phyloP scores from a whole-genome alignment of 2,888 invertebrate species.

The Tenthredo amoena region DNA sequence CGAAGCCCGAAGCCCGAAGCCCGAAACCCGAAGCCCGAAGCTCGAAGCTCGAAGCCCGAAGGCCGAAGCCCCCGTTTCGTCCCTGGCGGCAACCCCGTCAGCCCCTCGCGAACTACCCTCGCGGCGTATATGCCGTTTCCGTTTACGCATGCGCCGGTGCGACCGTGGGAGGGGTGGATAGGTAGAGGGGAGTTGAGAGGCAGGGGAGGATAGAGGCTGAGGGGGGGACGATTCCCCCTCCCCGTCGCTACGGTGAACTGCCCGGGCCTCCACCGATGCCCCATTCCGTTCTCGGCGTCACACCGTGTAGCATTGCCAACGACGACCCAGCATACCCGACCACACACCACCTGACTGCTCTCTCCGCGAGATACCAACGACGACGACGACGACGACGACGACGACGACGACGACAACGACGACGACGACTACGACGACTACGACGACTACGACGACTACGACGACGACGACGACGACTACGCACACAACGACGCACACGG shows the following conservation, averaged over 20 bases:
- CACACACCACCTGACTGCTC: slow-evolving; percentile 63
- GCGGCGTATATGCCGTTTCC: slow-evolving; percentile 58
- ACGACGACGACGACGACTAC: slow-evolving; percentile 56
- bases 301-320: slow-evolving; percentile 74
- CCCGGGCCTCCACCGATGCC: slow-evolving; percentile 77
- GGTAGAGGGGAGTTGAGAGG: slow-evolving; percentile 64
- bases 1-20: slow-evolving; percentile 48
- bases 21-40: slow-evolving; percentile 44
- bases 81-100: slow-evolving; percentile 70
- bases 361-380: slow-evolving; percentile 31
- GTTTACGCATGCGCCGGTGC: slow-evolving; percentile 66
- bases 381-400: slow-evolving; percentile 37
- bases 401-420: slow-evolving; percentile 49
- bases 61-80: slow-evolving; percentile 62
- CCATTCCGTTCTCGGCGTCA: slow-evolving; percentile 78
- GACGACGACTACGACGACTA: slow-evolving; percentile 54
- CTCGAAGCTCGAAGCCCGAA: slow-evolving; percentile 48
- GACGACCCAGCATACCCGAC: slow-evolving; percentile 59
- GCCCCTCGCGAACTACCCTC: slow-evolving; percentile 56
- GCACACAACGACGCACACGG: slow-evolving; percentile 52
- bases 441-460: slow-evolving; percentile 58
- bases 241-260: slow-evolving; percentile 75
- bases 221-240: slow-evolving; percentile 63
- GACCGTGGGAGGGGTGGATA: slow-evolving; percentile 60
- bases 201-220: slow-evolving; percentile 24